Conservation (phyloP, 2,113 vertebrate genomes). For the Macquaria australasica region DNA sequence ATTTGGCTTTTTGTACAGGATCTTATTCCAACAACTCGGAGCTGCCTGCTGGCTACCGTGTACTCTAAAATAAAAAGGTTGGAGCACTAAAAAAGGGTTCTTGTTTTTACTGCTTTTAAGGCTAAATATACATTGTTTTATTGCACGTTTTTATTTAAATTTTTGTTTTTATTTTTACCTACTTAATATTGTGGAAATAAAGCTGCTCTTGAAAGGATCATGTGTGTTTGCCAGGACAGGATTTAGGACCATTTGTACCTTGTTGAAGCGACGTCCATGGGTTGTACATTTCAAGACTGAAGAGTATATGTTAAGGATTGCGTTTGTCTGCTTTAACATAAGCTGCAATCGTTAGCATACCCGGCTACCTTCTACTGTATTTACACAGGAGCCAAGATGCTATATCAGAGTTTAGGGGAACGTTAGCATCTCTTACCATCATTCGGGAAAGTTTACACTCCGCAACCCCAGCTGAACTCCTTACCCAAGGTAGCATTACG, state of each 20-base stretch:
- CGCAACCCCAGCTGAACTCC: too few relatives aligned
- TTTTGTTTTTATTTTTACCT: background rate
- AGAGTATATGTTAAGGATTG: background rate
- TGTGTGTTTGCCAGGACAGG: too few relatives aligned
- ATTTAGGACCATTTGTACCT: background rate
- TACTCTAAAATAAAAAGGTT: constrained; percentile 40
- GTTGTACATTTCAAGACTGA: background rate
- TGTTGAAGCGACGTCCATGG: background rate
- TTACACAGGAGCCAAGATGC: too few relatives aligned
- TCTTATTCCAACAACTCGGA: constrained; percentile 62
- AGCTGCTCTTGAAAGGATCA: background rate
- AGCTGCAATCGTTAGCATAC: background rate
- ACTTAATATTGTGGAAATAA: background rate
- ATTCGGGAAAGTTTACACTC: background rate
- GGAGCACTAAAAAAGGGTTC: background rate
- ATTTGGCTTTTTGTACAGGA: constrained; percentile 64
- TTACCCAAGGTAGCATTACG: too few relatives aligned
- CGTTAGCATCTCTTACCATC: background rate
- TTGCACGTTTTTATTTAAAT: constrained; percentile 8
- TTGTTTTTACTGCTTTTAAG: background rate
- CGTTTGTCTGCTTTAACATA: background rate
- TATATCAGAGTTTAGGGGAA: too few relatives aligned
- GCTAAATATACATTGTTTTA: background rate
- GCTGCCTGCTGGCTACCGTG: constrained; percentile 56
- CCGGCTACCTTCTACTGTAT: too few relatives aligned